Evolutionary conservation across 1,140 invertebrate species (phyloP).

Genomic region (Formica exsecta): DNA sequence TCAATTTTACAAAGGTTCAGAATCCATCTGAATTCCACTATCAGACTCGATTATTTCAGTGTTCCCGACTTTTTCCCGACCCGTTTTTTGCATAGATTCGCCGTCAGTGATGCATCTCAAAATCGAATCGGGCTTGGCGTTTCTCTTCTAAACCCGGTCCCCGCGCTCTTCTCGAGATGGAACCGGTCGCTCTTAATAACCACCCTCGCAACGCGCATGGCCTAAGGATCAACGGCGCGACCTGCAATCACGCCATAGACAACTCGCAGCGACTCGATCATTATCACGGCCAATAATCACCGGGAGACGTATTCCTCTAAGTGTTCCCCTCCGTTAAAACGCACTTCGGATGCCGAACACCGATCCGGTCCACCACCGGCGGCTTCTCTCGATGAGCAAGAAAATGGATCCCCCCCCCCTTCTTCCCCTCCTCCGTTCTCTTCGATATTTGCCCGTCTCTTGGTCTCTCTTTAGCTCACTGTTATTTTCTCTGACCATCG

Average conservation of each 20-base stretch:
- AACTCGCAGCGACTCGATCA: conserved; percentile 84
- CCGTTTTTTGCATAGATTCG: conserved; percentile 15
- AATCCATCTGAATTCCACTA: background rate
- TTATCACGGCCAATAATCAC: conserved; percentile 86
- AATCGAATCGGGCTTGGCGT: conserved; percentile 18
- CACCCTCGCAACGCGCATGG: conserved; percentile 83
- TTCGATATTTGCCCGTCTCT: conserved; percentile 56
- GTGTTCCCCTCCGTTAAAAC: conserved; percentile 79
- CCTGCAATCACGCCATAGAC: conserved; percentile 85
- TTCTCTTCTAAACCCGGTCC: conserved; percentile 49
- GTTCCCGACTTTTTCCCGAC: background rate
- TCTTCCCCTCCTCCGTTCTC: conserved; percentile 16
- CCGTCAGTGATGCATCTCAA: conserved; percentile 20
- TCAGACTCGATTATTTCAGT: background rate
- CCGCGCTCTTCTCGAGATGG: conserved; percentile 71
- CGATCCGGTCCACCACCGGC: conserved; percentile 27
- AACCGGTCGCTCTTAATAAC: conserved; percentile 85
- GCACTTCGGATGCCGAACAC: conserved; percentile 62
- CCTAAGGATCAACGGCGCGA: conserved; percentile 81
- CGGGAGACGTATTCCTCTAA: conserved; percentile 83
- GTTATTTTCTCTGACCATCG: conserved; percentile 70
- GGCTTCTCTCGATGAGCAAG: conserved; percentile 29
- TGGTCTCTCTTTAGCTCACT: conserved; percentile 69
- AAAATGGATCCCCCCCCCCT: conserved; percentile 24
- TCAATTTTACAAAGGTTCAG: no score